A percentile compares a stretch with the other conserved stretches of the same genome.
Evolutionary conservation across 2,113 vertebrate species (phyloP).

Genomic region (Indicator maculatus): DNA sequence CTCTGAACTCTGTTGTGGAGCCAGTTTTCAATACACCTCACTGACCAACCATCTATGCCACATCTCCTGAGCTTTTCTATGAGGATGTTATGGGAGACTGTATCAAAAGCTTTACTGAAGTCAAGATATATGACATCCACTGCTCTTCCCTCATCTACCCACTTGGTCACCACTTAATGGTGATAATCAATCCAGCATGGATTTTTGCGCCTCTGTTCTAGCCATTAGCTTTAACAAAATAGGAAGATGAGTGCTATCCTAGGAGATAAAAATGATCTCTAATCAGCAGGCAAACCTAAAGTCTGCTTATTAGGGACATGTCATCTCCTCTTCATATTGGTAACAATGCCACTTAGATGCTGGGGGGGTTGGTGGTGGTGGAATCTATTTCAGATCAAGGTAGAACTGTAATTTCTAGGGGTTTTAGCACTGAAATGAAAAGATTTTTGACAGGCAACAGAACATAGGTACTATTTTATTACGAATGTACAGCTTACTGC

Average conservation of each 20-base stretch:
- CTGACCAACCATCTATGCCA: too few species aligned
- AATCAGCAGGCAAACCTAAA: neutral
- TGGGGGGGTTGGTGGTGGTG: neutral
- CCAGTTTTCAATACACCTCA: too few species aligned
- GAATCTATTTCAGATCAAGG: neutral
- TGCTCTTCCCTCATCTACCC: too few species aligned
- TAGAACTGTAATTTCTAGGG: neutral
- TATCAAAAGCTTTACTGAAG: too few species aligned
- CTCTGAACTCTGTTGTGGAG: too few species aligned
- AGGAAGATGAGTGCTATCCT: rapidly evolving
- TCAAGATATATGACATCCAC: too few species aligned
- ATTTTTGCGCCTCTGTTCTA: neutral
- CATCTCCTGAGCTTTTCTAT: too few species aligned
- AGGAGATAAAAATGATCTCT: neutral
- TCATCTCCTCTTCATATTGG: neutral
- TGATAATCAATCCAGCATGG: neutral
- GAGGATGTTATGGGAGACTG: too few species aligned
- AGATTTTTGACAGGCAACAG: neutral
- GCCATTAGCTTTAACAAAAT: neutral
- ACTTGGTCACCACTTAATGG: too few species aligned
- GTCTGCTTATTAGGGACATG: neutral
- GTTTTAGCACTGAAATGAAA: neutral
- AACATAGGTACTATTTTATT: neutral
- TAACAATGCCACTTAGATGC: neutral
- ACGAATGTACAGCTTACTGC: neutral